phyloP scores from a whole-genome alignment of 2,113 vertebrate species.

The Myiagra hebetior region DNA sequence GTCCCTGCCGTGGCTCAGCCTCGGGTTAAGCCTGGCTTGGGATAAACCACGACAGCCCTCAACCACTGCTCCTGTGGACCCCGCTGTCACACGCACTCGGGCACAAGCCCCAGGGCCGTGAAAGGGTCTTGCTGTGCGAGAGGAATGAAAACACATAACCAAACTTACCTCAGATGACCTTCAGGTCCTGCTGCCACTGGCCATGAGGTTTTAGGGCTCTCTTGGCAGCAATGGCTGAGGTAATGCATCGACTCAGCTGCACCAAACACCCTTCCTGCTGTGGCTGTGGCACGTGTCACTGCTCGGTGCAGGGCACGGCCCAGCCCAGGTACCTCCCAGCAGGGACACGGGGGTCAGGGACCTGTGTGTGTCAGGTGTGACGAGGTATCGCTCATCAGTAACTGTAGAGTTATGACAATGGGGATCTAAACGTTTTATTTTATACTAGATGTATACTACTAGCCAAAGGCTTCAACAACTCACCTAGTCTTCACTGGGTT shows the following conservation, averaged over 20 bases:
- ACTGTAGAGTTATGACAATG: not conserved
- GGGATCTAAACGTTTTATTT: not conserved
- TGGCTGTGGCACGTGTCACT: rapidly evolving
- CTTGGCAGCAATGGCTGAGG: not conserved
- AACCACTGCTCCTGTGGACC: not conserved
- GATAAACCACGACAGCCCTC: not conserved
- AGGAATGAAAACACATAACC: not conserved
- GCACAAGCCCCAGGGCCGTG: not conserved
- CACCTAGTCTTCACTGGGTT: not conserved
- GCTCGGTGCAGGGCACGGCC: not conserved
- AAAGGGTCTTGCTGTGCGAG: not conserved
- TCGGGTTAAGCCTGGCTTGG: not conserved
- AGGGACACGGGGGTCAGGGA: not conserved
- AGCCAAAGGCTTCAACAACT: not conserved
- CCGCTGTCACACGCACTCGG: not conserved
- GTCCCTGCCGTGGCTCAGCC: not conserved
- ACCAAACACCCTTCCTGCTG: not conserved
- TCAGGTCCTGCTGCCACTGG: not conserved
- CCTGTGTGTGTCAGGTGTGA: not conserved
- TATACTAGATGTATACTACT: not conserved
- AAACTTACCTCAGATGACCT: not conserved
- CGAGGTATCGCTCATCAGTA: not conserved
- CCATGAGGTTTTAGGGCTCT: not conserved
- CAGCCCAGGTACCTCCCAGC: not conserved
- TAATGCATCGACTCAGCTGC: rapidly evolving